Base-by-base conservation (phyloP, 2,113 vertebrate genomes). In the Prunella fulvescens region DNA sequence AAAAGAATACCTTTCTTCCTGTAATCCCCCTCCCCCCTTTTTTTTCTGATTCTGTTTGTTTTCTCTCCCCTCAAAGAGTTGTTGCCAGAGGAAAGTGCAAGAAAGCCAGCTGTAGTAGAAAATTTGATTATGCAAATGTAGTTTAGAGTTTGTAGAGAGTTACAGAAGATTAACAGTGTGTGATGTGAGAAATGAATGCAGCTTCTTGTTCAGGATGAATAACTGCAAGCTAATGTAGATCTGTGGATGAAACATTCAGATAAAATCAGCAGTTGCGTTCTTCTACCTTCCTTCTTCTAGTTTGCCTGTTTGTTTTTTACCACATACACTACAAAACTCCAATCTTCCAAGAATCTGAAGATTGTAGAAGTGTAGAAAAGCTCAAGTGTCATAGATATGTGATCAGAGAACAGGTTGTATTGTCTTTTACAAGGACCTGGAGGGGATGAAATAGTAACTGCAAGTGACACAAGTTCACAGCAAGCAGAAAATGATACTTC, bases 61-160 rank as follows among this genome's bases (percentile, higher is more conserved):
- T 86, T 89, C 39, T 86, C 44, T 79, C 44, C 40, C 9, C 9
- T 93, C 44, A 61, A 74, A 74, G 50, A 72, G 12, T 2, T 92
- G 14, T 61, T 89, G n/a, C 37, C n/a, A 79, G 37, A 92, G 23
- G 15, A 81, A 13, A 91, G 37, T 61, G 70, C 57, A 77, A 71
- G 81, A 72, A 89, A 77, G 40, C 44, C 83, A 93, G 65, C 44
- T 86, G 69, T 67, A 78, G 88, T 76, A 87, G 95, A 79, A 95
- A 90, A 95, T 91, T 76, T 90, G 70, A 96, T 95, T 92, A 88
- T 96, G 73, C 69, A 92, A 87, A 95, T 82, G 9, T 64, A 88
- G 37, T 81, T 94, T 39, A 44, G 70, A 60, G 57, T 91, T 93
- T 80, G 50, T 80, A 54, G 58, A 19, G 81, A 81, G 61, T 90